phyloP scores from a whole-genome alignment of 2,797 vertebrate species.

The Sorex maritimensis region DNA sequence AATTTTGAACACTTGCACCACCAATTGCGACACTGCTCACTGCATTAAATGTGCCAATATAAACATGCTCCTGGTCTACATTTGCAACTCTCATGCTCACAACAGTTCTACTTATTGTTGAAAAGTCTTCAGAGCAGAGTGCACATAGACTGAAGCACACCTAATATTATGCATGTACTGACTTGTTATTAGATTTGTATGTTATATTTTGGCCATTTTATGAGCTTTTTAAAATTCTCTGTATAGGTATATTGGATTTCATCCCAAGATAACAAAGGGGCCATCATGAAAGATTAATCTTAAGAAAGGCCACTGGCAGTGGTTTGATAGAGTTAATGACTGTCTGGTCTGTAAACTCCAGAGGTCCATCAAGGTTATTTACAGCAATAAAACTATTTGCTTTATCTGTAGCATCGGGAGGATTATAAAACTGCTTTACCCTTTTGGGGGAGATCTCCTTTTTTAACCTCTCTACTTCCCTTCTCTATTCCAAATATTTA shows the following conservation, averaged over 20 bases:
- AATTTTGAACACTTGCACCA: neutral
- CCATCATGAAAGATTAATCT: neutral
- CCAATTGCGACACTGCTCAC: neutral
- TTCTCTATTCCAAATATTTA: neutral
- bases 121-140: neutral
- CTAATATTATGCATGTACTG: neutral
- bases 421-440: neutral
- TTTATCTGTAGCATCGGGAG: neutral
- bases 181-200: neutral
- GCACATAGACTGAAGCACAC: neutral
- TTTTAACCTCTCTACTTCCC: neutral
- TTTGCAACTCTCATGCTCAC: too few relatives aligned
- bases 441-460: neutral
- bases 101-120: accelerated
- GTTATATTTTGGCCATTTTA: neutral
- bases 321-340: neutral
- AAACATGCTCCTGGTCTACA: neutral
- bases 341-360: neutral
- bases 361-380: neutral
- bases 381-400: neutral
- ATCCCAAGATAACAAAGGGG: neutral
- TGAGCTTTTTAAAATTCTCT: neutral
- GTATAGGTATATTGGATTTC: slow-evolving; percentile 9
- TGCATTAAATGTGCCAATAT: accelerated
- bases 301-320: neutral